Evolutionary conservation across 2,888 invertebrate species (phyloP).

Genomic region (Synergus laeviventris): DNA sequence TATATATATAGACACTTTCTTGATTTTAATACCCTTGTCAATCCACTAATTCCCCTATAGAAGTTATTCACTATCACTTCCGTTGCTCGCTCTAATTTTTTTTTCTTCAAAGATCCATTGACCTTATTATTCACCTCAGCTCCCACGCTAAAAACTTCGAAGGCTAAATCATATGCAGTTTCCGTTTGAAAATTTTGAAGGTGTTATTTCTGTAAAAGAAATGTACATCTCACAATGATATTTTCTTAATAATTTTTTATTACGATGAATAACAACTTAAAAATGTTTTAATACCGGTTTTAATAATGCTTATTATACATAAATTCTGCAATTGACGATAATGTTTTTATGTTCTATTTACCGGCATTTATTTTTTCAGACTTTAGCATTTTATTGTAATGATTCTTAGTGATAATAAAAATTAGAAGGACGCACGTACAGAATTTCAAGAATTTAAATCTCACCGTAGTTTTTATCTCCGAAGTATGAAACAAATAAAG

Average conservation of each 20-base stretch:
- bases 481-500: too few relatives aligned
- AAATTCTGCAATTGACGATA: not conserved
- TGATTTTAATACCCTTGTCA: not conserved
- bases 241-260: not conserved
- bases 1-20: not conserved
- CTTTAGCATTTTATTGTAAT: not conserved
- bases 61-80: not conserved
- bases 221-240: not conserved
- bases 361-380: not conserved
- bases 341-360: not conserved
- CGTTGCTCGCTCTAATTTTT: not conserved
- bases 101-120: not conserved
- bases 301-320: too few relatives aligned
- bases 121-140: not conserved
- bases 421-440: conserved; percentile 8
- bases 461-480: not conserved
- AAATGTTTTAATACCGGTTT: too few relatives aligned
- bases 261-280: too few relatives aligned
- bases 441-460: conserved; percentile 5
- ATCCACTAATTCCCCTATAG: not conserved
- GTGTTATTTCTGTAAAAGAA: not conserved
- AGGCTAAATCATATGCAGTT: too few relatives aligned
- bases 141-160: not conserved
- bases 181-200: too few relatives aligned
- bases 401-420: conserved; percentile 8